Conservation (phyloP, 2,113 vertebrate genomes). For the Ictalurus furcatus region DNA sequence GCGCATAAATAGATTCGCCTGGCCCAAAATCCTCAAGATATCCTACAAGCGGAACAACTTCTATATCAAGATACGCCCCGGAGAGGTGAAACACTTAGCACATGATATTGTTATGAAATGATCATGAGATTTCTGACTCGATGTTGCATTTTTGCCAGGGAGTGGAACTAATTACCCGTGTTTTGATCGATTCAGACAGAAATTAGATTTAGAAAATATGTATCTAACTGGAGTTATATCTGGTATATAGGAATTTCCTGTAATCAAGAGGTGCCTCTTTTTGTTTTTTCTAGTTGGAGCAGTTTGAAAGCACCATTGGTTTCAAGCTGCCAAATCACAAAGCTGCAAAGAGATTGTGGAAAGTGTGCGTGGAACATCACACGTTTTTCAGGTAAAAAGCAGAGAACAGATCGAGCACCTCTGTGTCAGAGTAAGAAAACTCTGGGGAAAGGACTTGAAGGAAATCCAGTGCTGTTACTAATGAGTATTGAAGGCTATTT, state of each 20-base stretch:
- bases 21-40: conserved; percentile 98
- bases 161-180: neutral
- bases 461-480: neutral
- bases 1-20: conserved; percentile 95
- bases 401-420: too few relatives aligned
- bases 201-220: neutral
- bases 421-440: neutral
- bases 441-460: neutral
- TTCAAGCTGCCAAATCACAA: conserved; percentile 97
- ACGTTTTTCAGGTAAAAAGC: conserved; percentile 93
- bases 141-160: neutral
- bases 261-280: neutral
- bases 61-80: conserved; percentile 97
- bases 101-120: neutral
- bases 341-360: conserved; percentile 95
- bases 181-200: neutral
- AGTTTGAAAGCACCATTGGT: conserved; percentile 98
- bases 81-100: conserved; percentile 79
- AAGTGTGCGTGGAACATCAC: conserved; percentile 97
- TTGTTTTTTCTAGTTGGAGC: conserved; percentile 82
- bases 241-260: neutral
- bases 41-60: conserved; percentile 99
- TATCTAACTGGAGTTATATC: neutral
- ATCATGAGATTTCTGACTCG: neutral
- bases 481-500: neutral